Percentiles rank a stretch among this genome's conserved stretches.
phyloP scores from a whole-genome alignment of 2,888 invertebrate species.

The Trissolcus japonicus region DNA sequence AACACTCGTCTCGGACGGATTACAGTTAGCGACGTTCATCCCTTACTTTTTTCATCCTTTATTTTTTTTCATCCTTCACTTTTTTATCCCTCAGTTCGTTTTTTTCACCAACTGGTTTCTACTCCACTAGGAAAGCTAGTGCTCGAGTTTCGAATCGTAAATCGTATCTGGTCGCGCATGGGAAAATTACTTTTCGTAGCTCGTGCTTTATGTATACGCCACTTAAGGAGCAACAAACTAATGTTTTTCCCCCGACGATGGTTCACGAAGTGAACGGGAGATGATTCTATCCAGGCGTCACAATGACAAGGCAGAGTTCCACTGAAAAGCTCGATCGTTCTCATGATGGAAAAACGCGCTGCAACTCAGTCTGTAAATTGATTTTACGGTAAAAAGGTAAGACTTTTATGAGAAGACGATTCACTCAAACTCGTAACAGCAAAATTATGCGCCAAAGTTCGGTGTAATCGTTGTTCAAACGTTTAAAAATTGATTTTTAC shows the following conservation, averaged over 20 bases:
- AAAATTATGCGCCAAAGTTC: slow-evolving; percentile 15
- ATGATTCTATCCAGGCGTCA: slow-evolving; percentile 49
- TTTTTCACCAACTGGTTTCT: slow-evolving; percentile 40
- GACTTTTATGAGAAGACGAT: slow-evolving; percentile 25
- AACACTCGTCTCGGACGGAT: slow-evolving; percentile 50
- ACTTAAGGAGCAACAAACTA: slow-evolving; percentile 50
- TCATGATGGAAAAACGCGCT: slow-evolving; percentile 8
- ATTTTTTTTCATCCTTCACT: background rate
- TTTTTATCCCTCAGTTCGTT: too few relatives aligned
- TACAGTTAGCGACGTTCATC: slow-evolving; percentile 58
- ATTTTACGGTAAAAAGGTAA: slow-evolving; percentile 29
- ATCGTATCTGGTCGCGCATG: slow-evolving; percentile 59
- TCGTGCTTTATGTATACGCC: slow-evolving; percentile 48
- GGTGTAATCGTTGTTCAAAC: slow-evolving; percentile 29
- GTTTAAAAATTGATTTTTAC: slow-evolving; percentile 15
- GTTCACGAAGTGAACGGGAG: slow-evolving; percentile 45
- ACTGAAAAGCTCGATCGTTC: slow-evolving; percentile 25
- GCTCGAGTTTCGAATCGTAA: slow-evolving; percentile 59
- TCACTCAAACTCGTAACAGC: slow-evolving; percentile 39
- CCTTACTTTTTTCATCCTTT: slow-evolving; percentile 27
- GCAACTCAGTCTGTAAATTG: slow-evolving; percentile 21
- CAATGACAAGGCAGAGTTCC: slow-evolving; percentile 30
- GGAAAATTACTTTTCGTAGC: slow-evolving; percentile 59
- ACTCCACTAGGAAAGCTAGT: slow-evolving; percentile 34
- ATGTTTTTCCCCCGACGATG: slow-evolving; percentile 51